phyloP scores from a whole-genome alignment of 2,113 vertebrate species.

The Cyanoramphus novaezelandiae region DNA sequence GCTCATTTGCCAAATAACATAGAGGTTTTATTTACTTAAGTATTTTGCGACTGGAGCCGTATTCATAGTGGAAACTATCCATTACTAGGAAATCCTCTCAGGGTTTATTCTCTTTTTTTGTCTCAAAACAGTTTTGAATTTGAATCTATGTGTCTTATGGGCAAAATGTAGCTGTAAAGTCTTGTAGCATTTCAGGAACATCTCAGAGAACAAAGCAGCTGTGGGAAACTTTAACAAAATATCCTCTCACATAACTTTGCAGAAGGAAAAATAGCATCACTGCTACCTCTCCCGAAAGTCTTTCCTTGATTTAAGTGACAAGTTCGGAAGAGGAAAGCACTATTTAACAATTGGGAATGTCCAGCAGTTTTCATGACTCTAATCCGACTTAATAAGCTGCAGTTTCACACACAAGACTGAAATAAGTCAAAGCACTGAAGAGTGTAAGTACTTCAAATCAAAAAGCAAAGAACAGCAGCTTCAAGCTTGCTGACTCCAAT shows the following conservation, averaged over 20 bases:
- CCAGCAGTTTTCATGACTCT: not conserved
- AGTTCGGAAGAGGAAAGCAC: not conserved
- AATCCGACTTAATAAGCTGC: not conserved
- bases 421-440: not conserved
- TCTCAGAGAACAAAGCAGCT: not conserved
- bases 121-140: not conserved
- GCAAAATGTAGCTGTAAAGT: not conserved
- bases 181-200: not conserved
- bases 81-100: not conserved
- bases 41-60: not conserved
- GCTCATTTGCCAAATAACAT: not conserved
- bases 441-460: not conserved
- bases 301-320: not conserved
- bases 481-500: not conserved
- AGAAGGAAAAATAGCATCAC: not conserved
- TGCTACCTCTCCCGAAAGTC: not conserved
- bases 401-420: not conserved
- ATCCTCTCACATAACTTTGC: not conserved
- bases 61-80: not conserved
- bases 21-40: not conserved
- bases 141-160: not conserved
- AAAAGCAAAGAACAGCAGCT: not conserved
- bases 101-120: not conserved
- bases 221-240: not conserved
- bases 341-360: not conserved